Percentiles rank a stretch among this genome's conserved stretches.
These are phyloP conservation scores for Cybosia mesomella DNA, from an alignment of 2,888 invertebrate species.

Conservation along the genomic window DNA sequence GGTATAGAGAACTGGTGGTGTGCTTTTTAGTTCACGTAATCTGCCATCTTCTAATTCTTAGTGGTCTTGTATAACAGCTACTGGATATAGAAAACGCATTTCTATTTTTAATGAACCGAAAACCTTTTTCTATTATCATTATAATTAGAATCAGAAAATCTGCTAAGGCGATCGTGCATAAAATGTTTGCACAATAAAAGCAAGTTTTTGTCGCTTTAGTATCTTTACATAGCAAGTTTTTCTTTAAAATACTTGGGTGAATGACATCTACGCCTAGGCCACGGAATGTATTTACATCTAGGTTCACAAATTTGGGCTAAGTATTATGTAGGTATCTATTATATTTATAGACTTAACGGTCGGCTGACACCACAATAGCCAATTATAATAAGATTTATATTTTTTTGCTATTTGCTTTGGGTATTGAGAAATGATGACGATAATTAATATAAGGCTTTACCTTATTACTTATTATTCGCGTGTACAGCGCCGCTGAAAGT, in stretches of 20 bases:
- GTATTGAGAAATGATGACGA: constrained; percentile 41
- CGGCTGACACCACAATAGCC: constrained; percentile 29
- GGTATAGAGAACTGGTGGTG: too few relatives aligned
- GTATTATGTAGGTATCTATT: constrained; percentile 5
- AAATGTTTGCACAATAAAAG: constrained; percentile 19
- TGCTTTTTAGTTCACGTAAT: background rate
- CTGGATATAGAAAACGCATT: background rate
- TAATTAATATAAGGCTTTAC: constrained; percentile 33
- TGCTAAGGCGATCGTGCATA: constrained; percentile 8
- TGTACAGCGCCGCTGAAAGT: background rate
- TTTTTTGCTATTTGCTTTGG: constrained; percentile 26
- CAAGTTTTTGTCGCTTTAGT: constrained; percentile 12
- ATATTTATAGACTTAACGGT: constrained; percentile 25
- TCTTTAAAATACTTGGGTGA: constrained; percentile 15
- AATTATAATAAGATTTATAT: constrained; percentile 45
- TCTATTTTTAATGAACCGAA: background rate
- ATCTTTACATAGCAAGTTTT: constrained; percentile 5
- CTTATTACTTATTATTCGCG: constrained; percentile 23
- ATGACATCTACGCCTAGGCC: constrained; percentile 13
- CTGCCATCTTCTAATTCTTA: background rate
- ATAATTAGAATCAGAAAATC: constrained; percentile 1
- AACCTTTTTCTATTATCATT: background rate
- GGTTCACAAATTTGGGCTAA: constrained; percentile 28
- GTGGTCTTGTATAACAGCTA: constrained; percentile 1
- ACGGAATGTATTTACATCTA: constrained; percentile 10